Base-by-base conservation (phyloP, 2,888 invertebrate genomes). In the Limnephilus rhombicus region DNA sequence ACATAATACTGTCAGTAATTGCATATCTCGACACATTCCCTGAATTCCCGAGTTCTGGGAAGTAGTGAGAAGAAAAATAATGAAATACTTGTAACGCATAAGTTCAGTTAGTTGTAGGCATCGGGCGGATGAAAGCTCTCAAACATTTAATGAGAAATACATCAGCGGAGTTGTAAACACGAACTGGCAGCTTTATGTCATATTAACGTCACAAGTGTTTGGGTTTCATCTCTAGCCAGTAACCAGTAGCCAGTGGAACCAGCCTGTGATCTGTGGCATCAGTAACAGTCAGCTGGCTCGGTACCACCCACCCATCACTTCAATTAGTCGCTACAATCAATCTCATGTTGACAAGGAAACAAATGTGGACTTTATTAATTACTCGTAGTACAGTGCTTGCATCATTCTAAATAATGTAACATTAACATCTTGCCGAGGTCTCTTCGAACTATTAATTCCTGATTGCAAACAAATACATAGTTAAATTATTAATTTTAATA, bases 181-280 rank as follows among this genome's bases (percentile, higher is more conserved):
- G 18, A 34, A 1, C 37, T 34, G 88, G 88, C 91, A 85, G 91
- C 68, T 85, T 91, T 85, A 41, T 85, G 91, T 83, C 41, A 24
- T 41, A 45, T 87, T 68, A 45, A 87, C 85, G 85, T 91, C 90
- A 87, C 81, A 37, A 45, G 80, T 81, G 87, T 85, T 81, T 49
- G 29, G 49, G 87, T 89, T 41, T 87, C 88, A 80, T 80, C 88
- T 80, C 34, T 68, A 86, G 45, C 86, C 53, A 41, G 49, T 15
- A 24, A 18, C 24, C 68, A 68, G 68, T 24, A 24, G 7, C 18
- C n/a, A 68, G 68, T 24, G 7, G 18, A 1, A 13, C 13, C 1
- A 13, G 45, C 13, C 45, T 13, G 45, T 12, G 45, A 12, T 45
- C 45, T 45, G 45, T 9, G 41, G 7, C 41, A 12, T 45, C 68